Evolutionary conservation across 2,113 vertebrate species (phyloP).

Genomic region (Phalacrocorax carbo): DNA sequence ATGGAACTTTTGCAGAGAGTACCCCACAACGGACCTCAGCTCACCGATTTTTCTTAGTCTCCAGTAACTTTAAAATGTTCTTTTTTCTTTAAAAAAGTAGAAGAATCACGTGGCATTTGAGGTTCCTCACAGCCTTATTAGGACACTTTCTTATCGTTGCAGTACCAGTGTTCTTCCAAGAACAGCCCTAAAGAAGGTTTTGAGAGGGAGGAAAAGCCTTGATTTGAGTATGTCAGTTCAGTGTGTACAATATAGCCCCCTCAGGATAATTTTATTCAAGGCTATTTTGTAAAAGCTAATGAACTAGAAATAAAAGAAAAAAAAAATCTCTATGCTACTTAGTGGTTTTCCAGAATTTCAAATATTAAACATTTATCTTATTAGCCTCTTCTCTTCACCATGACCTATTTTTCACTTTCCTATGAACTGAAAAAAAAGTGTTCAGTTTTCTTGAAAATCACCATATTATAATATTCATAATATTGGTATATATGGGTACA

Average conservation of each 20-base stretch:
- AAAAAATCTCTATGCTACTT: not conserved
- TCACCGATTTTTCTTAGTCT: not conserved
- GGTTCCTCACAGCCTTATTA: not conserved
- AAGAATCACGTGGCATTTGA: not conserved
- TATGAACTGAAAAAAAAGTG: not conserved
- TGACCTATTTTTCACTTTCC: constrained; percentile 8
- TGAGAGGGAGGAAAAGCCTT: not conserved
- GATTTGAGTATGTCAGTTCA: not conserved
- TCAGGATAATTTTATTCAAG: not conserved
- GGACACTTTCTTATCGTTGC: not conserved
- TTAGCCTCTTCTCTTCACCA: not conserved
- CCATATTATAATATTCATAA: not conserved
- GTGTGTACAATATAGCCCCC: not conserved
- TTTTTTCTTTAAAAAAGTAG: not conserved
- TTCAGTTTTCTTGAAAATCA: not conserved
- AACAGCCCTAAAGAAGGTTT: not conserved
- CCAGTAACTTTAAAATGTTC: not conserved
- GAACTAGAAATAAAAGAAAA: not conserved
- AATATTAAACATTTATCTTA: constrained; percentile 14
- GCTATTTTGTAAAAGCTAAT: not conserved
- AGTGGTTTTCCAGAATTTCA: not conserved
- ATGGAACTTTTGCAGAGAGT: not conserved
- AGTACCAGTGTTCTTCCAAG: not conserved
- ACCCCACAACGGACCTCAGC: not conserved
- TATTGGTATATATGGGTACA: not conserved